Percentiles rank a stretch among this genome's conserved stretches.
These are phyloP conservation scores for Kryptopterus vitreolus DNA, from an alignment of 2,797 vertebrate species.

Conservation along the genomic window DNA sequence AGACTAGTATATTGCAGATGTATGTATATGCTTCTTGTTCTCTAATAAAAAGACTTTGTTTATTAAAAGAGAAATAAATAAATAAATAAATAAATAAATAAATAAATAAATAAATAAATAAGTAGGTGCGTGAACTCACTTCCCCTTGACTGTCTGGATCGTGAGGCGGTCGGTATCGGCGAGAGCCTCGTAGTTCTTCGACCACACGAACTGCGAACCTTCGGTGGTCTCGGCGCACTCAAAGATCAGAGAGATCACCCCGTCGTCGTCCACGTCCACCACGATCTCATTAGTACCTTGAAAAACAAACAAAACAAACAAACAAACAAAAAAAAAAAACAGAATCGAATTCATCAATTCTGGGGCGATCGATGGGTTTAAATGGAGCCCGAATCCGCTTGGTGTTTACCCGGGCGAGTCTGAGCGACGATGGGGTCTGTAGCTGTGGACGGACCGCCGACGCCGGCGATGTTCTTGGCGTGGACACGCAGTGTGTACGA, in stretches of 20 bases:
- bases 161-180: constrained; percentile 83
- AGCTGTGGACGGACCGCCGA: constrained; percentile 82
- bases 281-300: constrained; percentile 93
- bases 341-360: neutral
- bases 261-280: constrained; percentile 89
- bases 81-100: no score
- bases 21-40: no score
- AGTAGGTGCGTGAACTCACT: constrained; percentile 69
- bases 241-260: constrained; percentile 92
- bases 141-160: constrained; percentile 84
- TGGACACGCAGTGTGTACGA: constrained; percentile 87
- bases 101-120: neutral
- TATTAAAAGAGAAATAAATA: no score
- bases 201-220: constrained; percentile 91
- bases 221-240: constrained; percentile 89
- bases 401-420: constrained; percentile 85
- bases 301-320: no score
- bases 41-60: no score
- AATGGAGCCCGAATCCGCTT: constrained; percentile 20
- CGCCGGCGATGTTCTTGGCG: constrained; percentile 89
- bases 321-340: no score
- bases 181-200: constrained; percentile 90
- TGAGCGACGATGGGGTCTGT: constrained; percentile 85
- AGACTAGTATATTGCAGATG: no score
- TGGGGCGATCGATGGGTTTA: constrained; percentile 11